These are phyloP conservation scores for Tyrophagus putrescentiae DNA, from an alignment of 1,140 invertebrate genomes.

Conservation along the genomic window DNA sequence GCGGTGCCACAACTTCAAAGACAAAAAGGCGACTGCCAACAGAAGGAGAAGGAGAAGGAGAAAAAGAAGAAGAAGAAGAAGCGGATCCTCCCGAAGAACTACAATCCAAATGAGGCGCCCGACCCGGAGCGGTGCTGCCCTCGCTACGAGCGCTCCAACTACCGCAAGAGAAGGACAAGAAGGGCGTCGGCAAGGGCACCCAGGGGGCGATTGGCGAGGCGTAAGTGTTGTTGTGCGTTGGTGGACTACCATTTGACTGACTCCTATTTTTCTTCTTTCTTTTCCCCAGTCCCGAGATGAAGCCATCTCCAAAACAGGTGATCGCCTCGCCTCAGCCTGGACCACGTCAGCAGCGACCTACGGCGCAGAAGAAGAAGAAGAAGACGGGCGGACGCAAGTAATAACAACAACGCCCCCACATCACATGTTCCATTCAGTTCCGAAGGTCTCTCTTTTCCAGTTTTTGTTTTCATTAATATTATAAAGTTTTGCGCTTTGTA, in stretches of 20 bases:
- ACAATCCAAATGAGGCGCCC: slow-evolving; percentile 55
- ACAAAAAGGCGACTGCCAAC: no score
- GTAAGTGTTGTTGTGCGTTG: background rate
- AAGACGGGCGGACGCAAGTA: slow-evolving; percentile 4
- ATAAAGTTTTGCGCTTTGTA: no score
- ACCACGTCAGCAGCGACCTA: slow-evolving; percentile 16
- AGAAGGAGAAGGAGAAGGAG: slow-evolving; percentile 26
- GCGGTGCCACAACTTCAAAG: no score
- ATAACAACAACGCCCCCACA: no score
- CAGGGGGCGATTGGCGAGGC: slow-evolving; percentile 35
- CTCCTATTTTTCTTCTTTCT: background rate
- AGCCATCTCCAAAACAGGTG: slow-evolving; percentile 11
- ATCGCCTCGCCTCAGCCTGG: background rate
- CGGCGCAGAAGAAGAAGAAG: slow-evolving; percentile 20
- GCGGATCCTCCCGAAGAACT: slow-evolving; percentile 70
- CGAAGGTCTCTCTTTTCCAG: no score
- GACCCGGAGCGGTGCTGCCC: slow-evolving; percentile 98
- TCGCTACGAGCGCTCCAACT: slow-evolving; percentile 76
- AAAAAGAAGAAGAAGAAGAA: slow-evolving; percentile 30
- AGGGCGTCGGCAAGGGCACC: slow-evolving; percentile 59
- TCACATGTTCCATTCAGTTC: no score
- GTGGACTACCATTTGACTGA: background rate
- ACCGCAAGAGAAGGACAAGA: slow-evolving; percentile 57
- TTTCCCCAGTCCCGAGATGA: background rate
- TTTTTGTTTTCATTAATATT: no score